Base-by-base conservation (phyloP, 1,140 invertebrate species). In the Drosophila triauraria region DNA sequence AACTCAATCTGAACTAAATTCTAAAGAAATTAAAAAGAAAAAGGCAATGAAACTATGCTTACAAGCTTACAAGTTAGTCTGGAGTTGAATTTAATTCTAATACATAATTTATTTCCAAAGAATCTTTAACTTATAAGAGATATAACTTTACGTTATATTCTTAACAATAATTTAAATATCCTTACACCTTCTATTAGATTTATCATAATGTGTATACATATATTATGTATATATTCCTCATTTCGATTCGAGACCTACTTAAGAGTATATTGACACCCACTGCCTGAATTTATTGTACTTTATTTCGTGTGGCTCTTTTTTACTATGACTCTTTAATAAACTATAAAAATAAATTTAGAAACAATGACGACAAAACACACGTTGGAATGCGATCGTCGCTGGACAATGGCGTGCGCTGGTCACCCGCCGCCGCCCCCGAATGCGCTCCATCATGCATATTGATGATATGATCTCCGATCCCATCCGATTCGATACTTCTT, bases 321-420 rank as follows among this genome's bases (percentile, higher is more conserved):
- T 54, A 69, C 67, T 82, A 75, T 76, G 85, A 70, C 85, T 90
- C 75, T 88, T 88, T 88, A 88, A 88, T 88, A 88, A 88, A 88
- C 85, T 88, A 88, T 88, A 88, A 88, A 88, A 85, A 88, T 88
- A 90, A 90, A 90, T 90, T 90, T 90, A 88, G 81, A 88, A 81
- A 88, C 85, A 88, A 88, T 88, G 85, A 88, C 85, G 81, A 85
- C 85, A 88, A 81, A 79, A 88, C 68, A 88, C 85, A 76, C 85
- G 54, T 88, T 51, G 85, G 85, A 88, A 88, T 88, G 85, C 64
- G 78, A 88, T 81, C 81, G 85, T 71, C 64, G 59, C 3, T 54
- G 64, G 64, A 88, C 83, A 87, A 87, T 87, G 83, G 83, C 84
- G 83, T 88, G 83, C 84, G 83, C 79, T 80, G 63, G 42, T 61